Conservation (phyloP, 2,888 invertebrate species). For the Dasysyrphus tricinctus region DNA sequence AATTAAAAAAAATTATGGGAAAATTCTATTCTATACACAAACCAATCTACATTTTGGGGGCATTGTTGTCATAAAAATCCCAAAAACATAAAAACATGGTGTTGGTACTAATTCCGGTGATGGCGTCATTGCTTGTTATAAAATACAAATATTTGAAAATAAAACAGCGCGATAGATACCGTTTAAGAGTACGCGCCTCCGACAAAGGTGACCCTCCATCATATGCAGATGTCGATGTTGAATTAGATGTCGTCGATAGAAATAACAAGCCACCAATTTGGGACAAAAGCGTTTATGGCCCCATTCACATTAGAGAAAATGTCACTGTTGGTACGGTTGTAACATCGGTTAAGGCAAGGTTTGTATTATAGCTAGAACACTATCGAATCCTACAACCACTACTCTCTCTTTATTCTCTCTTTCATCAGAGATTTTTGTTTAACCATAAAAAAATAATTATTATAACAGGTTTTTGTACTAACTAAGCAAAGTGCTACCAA, state of each 20-base stretch:
- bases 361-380: constrained; percentile 86
- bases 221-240: constrained; percentile 97
- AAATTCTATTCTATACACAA: constrained; percentile 27
- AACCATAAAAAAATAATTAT: constrained; percentile 20
- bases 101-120: constrained; percentile 69
- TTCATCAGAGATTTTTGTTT: constrained; percentile 29
- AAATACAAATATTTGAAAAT: constrained; percentile 13
- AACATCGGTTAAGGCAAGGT: constrained; percentile 99
- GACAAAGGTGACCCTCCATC: constrained; percentile 97
- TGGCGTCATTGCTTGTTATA: constrained; percentile 43
- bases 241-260: constrained; percentile 98
- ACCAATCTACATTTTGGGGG: constrained; percentile 27
- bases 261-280: constrained; percentile 99
- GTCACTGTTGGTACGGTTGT: constrained; percentile 99
- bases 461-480: constrained; percentile 68
- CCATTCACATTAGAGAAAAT: constrained; percentile 99
- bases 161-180: constrained; percentile 95
- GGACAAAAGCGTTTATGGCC: constrained; percentile 97
- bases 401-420: constrained; percentile 54
- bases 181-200: constrained; percentile 97
- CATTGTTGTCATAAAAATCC: constrained; percentile 39
- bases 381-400: constrained; percentile 73
- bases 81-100: constrained; percentile 44
- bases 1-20: constrained; percentile 28
- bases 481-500: constrained; percentile 55